Evolutionary conservation across 2,888 invertebrate species (phyloP).

Genomic region (Tinea trinotella): DNA sequence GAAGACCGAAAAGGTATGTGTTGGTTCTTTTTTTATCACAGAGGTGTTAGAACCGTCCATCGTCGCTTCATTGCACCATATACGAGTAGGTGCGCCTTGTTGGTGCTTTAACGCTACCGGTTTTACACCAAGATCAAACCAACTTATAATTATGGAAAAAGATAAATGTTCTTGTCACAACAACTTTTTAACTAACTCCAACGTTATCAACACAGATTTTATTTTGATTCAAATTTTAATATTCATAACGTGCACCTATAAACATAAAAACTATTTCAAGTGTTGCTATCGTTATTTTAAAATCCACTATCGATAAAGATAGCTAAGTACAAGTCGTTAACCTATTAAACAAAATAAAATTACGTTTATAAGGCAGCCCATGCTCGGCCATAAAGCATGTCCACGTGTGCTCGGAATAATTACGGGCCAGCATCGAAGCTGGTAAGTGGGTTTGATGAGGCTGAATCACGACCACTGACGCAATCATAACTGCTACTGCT

Average conservation of each 20-base stretch:
- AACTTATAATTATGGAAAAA: constrained; percentile 42
- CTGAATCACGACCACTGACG: constrained; percentile 53
- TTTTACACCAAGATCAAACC: constrained; percentile 44
- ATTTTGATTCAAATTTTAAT: not conserved
- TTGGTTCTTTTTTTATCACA: not conserved
- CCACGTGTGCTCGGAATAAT: constrained; percentile 67
- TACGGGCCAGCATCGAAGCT: constrained; percentile 35
- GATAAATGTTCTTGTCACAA: constrained; percentile 11
- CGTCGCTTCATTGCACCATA: constrained; percentile 18
- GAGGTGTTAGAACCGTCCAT: constrained; percentile 16
- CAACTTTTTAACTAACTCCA: not conserved
- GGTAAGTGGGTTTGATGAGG: constrained; percentile 41
- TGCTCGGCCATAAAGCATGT: constrained; percentile 52
- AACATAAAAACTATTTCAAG: constrained; percentile 5
- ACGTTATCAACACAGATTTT: not conserved
- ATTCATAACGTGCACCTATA: not conserved
- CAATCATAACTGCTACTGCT: constrained; percentile 32
- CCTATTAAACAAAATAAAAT: constrained; percentile 49
- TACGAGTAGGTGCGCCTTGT: constrained; percentile 6
- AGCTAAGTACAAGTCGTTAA: constrained; percentile 46
- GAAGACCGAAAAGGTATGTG: not conserved
- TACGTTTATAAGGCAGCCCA: constrained; percentile 48
- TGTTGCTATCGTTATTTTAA: constrained; percentile 12
- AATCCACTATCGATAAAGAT: constrained; percentile 34
- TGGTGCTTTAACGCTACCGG: constrained; percentile 44